Conservation (phyloP, 1,140 invertebrate species). For the Oryctes rhinoceros region DNA sequence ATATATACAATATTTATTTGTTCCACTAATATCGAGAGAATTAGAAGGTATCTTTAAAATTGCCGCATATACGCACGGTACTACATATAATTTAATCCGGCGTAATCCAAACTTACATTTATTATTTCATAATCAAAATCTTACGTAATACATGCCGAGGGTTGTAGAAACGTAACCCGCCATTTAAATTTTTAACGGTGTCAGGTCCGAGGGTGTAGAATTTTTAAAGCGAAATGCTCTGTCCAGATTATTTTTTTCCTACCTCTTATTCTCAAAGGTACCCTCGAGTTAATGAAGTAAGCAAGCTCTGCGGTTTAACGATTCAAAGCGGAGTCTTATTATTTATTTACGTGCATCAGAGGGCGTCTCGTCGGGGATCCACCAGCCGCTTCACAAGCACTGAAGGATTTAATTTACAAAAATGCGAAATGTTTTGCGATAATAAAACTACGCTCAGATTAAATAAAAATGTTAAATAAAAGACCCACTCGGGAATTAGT, state of each 20-base stretch:
- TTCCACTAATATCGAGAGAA: no score
- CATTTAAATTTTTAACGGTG: slow-evolving; percentile 28
- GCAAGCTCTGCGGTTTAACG: slow-evolving; percentile 49
- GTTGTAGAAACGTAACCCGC: not conserved
- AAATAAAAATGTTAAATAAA: slow-evolving; percentile 60
- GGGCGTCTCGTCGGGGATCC: slow-evolving; percentile 40
- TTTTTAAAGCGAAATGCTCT: slow-evolving; percentile 47
- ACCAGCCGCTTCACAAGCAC: slow-evolving; percentile 31
- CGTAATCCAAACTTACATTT: not conserved
- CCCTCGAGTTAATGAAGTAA: slow-evolving; percentile 57
- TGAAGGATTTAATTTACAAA: slow-evolving; percentile 59
- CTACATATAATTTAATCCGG: not conserved
- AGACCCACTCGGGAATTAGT: slow-evolving; percentile 56
- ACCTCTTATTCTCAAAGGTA: slow-evolving; percentile 54
- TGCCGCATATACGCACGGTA: not conserved
- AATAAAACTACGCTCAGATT: slow-evolving; percentile 59
- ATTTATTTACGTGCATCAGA: slow-evolving; percentile 55
- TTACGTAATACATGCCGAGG: not conserved
- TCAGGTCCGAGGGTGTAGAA: not conserved
- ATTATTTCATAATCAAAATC: slow-evolving; percentile 32
- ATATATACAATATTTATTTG: no score
- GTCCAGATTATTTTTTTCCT: slow-evolving; percentile 58
- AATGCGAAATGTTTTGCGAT: slow-evolving; percentile 59
- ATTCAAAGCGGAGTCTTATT: slow-evolving; percentile 46
- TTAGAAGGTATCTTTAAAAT: not conserved